Percentiles rank a stretch among this genome's conserved stretches.
phyloP scores from a whole-genome alignment of 2,797 vertebrate species.

The Glyptemys insculpta region DNA sequence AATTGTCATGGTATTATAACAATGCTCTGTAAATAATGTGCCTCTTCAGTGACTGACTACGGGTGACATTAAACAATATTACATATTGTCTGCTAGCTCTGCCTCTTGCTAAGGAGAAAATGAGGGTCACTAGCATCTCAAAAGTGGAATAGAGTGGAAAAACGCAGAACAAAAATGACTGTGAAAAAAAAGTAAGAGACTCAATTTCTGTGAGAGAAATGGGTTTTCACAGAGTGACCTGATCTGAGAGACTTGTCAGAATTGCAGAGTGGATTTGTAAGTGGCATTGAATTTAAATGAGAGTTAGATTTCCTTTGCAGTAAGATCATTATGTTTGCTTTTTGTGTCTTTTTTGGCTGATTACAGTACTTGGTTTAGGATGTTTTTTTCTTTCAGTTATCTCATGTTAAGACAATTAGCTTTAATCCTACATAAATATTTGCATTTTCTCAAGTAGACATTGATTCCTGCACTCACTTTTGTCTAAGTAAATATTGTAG shows the following conservation, averaged over 20 bases:
- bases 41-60: not conserved
- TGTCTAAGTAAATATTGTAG: not conserved
- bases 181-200: not conserved
- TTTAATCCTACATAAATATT: constrained; percentile 36
- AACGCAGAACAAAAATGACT: not conserved
- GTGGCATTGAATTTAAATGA: not conserved
- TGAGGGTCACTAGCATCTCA: not conserved
- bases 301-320: not conserved
- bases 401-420: constrained; percentile 36
- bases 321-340: not conserved
- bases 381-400: not conserved
- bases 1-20: not conserved
- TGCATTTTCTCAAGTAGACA: not conserved
- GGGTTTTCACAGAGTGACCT: not conserved
- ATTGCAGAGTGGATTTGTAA: not conserved
- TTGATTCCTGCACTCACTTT: not conserved
- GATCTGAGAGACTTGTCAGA: not conserved
- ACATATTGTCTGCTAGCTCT: not conserved
- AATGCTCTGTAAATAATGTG: not conserved
- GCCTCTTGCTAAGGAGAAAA: not conserved
- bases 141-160: not conserved
- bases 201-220: not conserved
- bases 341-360: not conserved
- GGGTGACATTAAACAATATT: not conserved
- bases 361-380: not conserved